A percentile compares a stretch with the other conserved stretches of the same genome.
These are phyloP conservation scores for Tetramorium alpestre DNA, from an alignment of 1,140 invertebrate species.

Conservation along the genomic window DNA sequence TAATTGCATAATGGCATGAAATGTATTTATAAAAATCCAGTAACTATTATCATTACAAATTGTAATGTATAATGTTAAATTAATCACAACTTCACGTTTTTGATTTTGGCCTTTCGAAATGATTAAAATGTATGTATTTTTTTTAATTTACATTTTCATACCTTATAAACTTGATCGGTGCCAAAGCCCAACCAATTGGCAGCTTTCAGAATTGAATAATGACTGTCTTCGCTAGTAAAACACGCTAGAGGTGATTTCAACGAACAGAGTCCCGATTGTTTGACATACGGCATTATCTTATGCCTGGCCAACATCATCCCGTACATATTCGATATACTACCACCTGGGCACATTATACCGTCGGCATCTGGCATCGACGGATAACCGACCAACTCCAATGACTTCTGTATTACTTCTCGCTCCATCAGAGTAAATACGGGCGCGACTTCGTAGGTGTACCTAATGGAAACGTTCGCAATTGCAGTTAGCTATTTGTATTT, in stretches of 20 bases:
- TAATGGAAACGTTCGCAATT: constrained; percentile 70
- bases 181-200: constrained; percentile 94
- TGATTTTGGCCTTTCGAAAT: too few species aligned
- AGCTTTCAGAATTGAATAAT: constrained; percentile 95
- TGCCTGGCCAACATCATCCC: constrained; percentile 93
- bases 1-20: background rate
- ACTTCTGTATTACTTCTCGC: constrained; percentile 87
- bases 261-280: constrained; percentile 88
- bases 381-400: constrained; percentile 90
- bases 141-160: constrained; percentile 38
- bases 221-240: constrained; percentile 93
- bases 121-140: too few species aligned
- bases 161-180: constrained; percentile 87
- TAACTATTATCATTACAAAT: background rate
- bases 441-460: constrained; percentile 92
- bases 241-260: constrained; percentile 87
- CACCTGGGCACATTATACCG: constrained; percentile 93
- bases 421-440: constrained; percentile 92
- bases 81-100: background rate
- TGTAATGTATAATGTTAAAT: background rate
- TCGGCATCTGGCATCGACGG: constrained; percentile 86
- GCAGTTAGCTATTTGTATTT: background rate
- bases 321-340: constrained; percentile 95
- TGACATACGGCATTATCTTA: constrained; percentile 90
- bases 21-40: background rate